These are phyloP conservation scores for Muscidifurax raptorellus DNA, from an alignment of 1,140 invertebrate species.

Conservation along the genomic window DNA sequence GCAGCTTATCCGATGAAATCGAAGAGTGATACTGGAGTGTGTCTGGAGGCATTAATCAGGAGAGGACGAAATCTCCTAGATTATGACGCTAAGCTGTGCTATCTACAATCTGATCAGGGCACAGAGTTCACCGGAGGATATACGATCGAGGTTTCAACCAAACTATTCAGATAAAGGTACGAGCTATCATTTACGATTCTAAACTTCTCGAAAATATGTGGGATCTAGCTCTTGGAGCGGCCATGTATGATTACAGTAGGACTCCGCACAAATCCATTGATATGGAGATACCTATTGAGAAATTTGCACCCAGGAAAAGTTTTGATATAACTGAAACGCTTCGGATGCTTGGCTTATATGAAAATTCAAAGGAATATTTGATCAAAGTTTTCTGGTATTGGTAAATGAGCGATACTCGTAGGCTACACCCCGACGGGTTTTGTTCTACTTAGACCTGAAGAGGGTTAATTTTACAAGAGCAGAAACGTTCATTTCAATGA, in stretches of 20 bases:
- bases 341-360: slow-evolving; percentile 15
- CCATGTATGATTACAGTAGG: slow-evolving; percentile 61
- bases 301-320: slow-evolving; percentile 2
- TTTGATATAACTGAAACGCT: slow-evolving; percentile 28
- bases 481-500: too few relatives aligned
- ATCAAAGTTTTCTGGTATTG: too few relatives aligned
- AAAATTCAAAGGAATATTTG: too few relatives aligned
- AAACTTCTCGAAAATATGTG: slow-evolving; percentile 60
- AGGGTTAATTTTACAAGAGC: too few relatives aligned
- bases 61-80: background rate
- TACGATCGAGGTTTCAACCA: slow-evolving; percentile 51
- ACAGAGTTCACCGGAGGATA: slow-evolving; percentile 27
- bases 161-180: slow-evolving; percentile 59
- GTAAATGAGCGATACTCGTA: too few relatives aligned
- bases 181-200: slow-evolving; percentile 62
- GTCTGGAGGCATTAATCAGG: too few relatives aligned
- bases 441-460: too few relatives aligned
- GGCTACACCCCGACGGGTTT: too few relatives aligned
- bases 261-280: slow-evolving; percentile 36
- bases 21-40: too few relatives aligned
- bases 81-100: slow-evolving; percentile 20
- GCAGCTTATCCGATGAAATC: background rate
- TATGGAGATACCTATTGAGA: background rate
- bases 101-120: slow-evolving; percentile 22
- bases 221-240: slow-evolving; percentile 62